Percentiles rank a stretch among this genome's conserved stretches.
Evolutionary conservation across 2,797 vertebrate species (phyloP).

Genomic region (Malacoctenus gilli): DNA sequence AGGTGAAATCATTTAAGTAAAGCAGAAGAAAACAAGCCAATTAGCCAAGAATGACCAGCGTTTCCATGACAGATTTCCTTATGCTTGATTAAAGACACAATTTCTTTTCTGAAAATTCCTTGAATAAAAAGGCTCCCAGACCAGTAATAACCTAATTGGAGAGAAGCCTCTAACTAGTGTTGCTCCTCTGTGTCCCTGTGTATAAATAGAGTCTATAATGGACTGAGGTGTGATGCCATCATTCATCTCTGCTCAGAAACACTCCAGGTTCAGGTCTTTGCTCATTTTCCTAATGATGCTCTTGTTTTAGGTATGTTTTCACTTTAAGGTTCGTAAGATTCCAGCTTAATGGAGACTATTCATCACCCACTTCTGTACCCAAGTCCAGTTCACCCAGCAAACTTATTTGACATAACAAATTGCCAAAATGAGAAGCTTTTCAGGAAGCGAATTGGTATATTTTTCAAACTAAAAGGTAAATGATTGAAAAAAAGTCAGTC

Average conservation of each 20-base stretch:
- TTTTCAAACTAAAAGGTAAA: constrained; percentile 74
- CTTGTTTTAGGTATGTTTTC: constrained; percentile 86
- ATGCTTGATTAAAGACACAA: constrained; percentile 72
- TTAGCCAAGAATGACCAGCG: constrained; percentile 2
- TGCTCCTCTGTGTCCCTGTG: constrained; percentile 82
- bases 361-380: constrained; percentile 77
- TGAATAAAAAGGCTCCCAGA: constrained; percentile 78
- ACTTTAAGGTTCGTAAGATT: constrained; percentile 83
- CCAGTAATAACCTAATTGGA: constrained; percentile 85
- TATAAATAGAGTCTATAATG: constrained; percentile 88
- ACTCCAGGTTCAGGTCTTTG: constrained; percentile 83
- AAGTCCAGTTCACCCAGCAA: constrained; percentile 78
- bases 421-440: constrained; percentile 77
- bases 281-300: constrained; percentile 88
- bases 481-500: constrained; percentile 36
- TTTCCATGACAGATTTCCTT: constrained; percentile 55
- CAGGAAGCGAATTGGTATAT: constrained; percentile 74
- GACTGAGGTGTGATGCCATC: constrained; percentile 83
- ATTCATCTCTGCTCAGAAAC: constrained; percentile 86
- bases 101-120: constrained; percentile 71
- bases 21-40: constrained; percentile 9
- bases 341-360: constrained; percentile 83
- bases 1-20: constrained; percentile 11
- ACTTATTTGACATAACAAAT: constrained; percentile 83
- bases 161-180: constrained; percentile 80